Evolutionary conservation across 2,113 vertebrate species (phyloP).

Genomic region (Ctenodactylus gundi): DNA sequence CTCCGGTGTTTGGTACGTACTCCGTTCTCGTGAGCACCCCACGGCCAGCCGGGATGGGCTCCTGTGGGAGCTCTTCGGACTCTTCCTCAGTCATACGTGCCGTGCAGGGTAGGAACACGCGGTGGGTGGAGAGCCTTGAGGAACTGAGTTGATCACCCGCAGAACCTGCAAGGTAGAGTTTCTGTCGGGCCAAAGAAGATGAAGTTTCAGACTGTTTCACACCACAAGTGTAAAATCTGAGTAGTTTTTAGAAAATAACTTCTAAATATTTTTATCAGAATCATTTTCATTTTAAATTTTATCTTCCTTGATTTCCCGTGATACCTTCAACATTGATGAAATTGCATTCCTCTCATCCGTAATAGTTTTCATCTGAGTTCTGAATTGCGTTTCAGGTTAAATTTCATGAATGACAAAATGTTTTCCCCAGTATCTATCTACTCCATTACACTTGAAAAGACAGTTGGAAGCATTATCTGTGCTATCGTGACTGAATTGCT

Average conservation of each 20-base stretch:
- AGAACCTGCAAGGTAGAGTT: background rate
- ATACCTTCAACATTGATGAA: background rate
- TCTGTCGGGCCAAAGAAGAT: background rate
- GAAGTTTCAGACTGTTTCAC: background rate
- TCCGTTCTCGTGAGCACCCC: no score
- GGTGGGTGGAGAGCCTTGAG: background rate
- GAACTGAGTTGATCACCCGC: no score
- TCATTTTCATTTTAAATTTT: background rate
- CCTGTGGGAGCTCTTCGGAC: no score
- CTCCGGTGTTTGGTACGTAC: no score
- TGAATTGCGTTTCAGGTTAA: background rate
- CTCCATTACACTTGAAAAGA: background rate
- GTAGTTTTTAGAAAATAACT: background rate
- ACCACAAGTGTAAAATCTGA: background rate
- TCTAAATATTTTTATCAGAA: background rate
- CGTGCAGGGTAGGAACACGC: no score
- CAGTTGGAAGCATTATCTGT: background rate
- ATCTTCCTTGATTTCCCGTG: background rate
- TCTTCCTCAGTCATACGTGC: no score
- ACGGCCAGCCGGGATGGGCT: no score
- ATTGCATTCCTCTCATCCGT: background rate
- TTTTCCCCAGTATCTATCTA: background rate
- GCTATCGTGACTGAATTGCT: no score
- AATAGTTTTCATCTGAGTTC: background rate
- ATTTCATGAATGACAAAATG: background rate